Percentiles rank a stretch among this genome's conserved stretches.
phyloP scores from a whole-genome alignment of 1,140 invertebrate genomes.

The Ceratina calcarata region DNA sequence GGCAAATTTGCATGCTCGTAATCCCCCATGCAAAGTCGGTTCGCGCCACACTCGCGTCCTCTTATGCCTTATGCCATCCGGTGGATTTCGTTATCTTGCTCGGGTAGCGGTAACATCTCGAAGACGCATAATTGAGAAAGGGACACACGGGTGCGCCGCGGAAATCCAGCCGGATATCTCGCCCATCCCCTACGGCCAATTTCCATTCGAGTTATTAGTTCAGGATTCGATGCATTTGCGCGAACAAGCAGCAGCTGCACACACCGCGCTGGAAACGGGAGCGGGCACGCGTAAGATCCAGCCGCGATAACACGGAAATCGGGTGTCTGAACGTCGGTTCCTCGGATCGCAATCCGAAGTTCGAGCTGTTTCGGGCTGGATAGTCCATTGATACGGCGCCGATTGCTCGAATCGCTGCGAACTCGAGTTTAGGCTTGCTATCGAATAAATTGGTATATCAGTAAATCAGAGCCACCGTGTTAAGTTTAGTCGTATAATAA shows the following conservation, averaged over 20 bases:
- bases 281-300: background rate
- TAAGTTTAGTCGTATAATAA: no score
- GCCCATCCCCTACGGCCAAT: slow-evolving; percentile 25
- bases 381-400: background rate
- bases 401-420: background rate
- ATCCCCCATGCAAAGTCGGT: slow-evolving; percentile 8
- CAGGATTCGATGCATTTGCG: slow-evolving; percentile 29
- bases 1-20: slow-evolving; percentile 35
- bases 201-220: slow-evolving; percentile 50
- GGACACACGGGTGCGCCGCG: slow-evolving; percentile 19
- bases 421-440: background rate
- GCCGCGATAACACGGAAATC: slow-evolving; percentile 17
- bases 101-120: slow-evolving; percentile 38
- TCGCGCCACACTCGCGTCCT: background rate
- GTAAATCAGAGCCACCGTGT: background rate
- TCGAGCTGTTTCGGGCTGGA: slow-evolving; percentile 14
- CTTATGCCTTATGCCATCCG: background rate
- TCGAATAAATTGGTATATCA: background rate
- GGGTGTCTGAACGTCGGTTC: slow-evolving; percentile 14
- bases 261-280: no score
- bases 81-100: slow-evolving; percentile 29
- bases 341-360: slow-evolving; percentile 1
- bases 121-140: slow-evolving; percentile 49
- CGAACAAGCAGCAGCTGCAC: slow-evolving; percentile 21
- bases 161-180: slow-evolving; percentile 30